A percentile compares a stretch with the other conserved stretches of the same genome.
These are phyloP conservation scores for Meandrusa payeni DNA, from an alignment of 2,888 invertebrate species.

Conservation along the genomic window DNA sequence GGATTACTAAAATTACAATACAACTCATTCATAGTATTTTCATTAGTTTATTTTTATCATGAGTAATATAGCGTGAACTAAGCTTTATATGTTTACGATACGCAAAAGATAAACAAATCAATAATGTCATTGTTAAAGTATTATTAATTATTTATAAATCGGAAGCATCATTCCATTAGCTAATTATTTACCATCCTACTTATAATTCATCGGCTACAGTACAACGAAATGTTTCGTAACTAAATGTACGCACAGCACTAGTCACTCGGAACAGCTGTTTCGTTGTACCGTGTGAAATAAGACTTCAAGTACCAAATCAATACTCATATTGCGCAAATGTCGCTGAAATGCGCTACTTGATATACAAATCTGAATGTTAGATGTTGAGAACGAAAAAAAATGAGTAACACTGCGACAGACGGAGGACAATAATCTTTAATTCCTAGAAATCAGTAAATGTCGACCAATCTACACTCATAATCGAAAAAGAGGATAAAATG, in stretches of 20 bases:
- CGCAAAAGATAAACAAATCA: conserved; percentile 8
- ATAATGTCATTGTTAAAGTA: not conserved
- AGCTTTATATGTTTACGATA: conserved; percentile 1
- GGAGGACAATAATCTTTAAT: conserved; percentile 53
- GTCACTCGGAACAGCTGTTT: conserved; percentile 71
- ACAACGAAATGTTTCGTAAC: conserved; percentile 32
- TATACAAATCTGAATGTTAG: conserved; percentile 38
- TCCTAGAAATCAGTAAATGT: conserved; percentile 6
- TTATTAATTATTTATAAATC: conserved; percentile 1
- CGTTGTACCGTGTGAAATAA: conserved; percentile 64
- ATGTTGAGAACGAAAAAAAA: conserved; percentile 35
- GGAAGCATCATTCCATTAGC: not conserved
- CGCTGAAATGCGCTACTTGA: conserved; percentile 66
- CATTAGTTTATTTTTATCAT: not conserved
- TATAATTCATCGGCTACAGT: conserved; percentile 12
- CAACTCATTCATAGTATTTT: no score
- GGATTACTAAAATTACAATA: no score
- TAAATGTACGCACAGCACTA: conserved; percentile 29
- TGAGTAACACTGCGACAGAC: conserved; percentile 45
- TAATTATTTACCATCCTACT: conserved; percentile 6
- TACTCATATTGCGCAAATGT: conserved; percentile 77
- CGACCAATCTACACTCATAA: conserved; percentile 39
- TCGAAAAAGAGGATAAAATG: conserved; percentile 4
- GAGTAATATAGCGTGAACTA: not conserved
- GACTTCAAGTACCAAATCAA: conserved; percentile 72